Base-by-base conservation (phyloP, 2,797 vertebrate species). In the Acrocephalus scirpaceus region DNA sequence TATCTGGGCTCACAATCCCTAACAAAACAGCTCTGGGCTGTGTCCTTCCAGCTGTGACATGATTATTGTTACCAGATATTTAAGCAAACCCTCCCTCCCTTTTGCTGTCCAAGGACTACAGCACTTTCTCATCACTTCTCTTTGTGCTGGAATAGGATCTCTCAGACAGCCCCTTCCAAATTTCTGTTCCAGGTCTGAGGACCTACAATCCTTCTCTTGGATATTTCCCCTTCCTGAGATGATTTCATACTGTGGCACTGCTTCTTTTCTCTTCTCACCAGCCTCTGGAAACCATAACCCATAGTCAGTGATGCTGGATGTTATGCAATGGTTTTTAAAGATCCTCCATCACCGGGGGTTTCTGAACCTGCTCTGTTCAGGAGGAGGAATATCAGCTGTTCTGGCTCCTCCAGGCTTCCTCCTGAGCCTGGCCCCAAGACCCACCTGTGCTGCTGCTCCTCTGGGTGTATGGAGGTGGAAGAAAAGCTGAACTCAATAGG, bases 61-160 rank as follows among this genome's bases (percentile, higher is more conserved):
- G 91, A 81, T 95, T 87, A 70, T 78, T 91, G 26, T 94, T 93
- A 93, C 57, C 56, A 65, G 81, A 89, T 60, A 75, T 76, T 70
- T 70, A 62, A 86, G 67, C 20, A 88, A 94, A 71, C 45, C 72
- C 64, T 79, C 45, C 16, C 29, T 80, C 34, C 8, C 11, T 78
- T 84, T 85, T 88, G 71, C 81, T 88, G 70, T 94, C 71, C 25
- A 47, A 61, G 53, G 48, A 53, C 32, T 71, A 60, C 56, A 96
- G 47, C 56, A 65, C 8, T 58, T 92, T 88, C 77, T 85, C 94
- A 94, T 57, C 48, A 14, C 17, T 73, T 72, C 30, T 66, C 50
- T 42, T 61, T 69, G 22, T 4, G 4, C 47, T 83, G 53, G 32
- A 77, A 60, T 6, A 75, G 42, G 29, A 81, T 38, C 45, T 54